Conservation (phyloP, 2,888 invertebrate species). For the Tachina lurida region DNA sequence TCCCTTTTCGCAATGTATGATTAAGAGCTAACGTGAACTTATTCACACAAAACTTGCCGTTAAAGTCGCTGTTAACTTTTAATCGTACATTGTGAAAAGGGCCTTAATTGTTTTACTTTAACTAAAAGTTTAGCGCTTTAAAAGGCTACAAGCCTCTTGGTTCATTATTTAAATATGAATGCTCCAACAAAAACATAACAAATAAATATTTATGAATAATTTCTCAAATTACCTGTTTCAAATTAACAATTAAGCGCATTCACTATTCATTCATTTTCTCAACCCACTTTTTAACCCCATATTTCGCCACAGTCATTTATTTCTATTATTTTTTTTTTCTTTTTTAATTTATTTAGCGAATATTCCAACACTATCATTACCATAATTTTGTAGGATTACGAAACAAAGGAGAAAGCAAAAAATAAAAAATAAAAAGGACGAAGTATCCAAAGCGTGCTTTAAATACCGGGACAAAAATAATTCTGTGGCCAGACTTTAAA, state of each 20-base stretch:
- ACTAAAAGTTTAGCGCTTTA: no score
- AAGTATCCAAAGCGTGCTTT: constrained; percentile 39
- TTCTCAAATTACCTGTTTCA: background rate
- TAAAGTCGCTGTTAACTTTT: no score
- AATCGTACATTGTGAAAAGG: no score
- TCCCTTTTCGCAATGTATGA: no score
- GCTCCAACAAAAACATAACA: no score
- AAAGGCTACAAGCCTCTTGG: no score
- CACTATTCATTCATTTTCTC: background rate
- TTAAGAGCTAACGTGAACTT: no score
- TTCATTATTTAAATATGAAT: no score
- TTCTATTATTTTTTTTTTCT: constrained; percentile 23
- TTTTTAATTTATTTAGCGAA: constrained; percentile 11
- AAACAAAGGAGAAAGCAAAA: constrained; percentile 5
- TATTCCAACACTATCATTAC: constrained; percentile 45
- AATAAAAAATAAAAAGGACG: constrained; percentile 25
- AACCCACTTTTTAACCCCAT: background rate
- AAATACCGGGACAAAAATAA: constrained; percentile 35
- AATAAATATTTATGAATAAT: no score
- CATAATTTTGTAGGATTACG: constrained; percentile 57
- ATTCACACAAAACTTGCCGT: no score
- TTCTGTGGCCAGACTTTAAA: constrained; percentile 55
- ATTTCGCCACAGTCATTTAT: background rate
- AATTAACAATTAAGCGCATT: constrained; percentile 7
- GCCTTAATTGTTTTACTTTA: no score